Evolutionary conservation across 2,888 invertebrate genomes (phyloP), one percentile per base, ranked within the genome.

Genomic region (Sesia apiformis): DNA sequence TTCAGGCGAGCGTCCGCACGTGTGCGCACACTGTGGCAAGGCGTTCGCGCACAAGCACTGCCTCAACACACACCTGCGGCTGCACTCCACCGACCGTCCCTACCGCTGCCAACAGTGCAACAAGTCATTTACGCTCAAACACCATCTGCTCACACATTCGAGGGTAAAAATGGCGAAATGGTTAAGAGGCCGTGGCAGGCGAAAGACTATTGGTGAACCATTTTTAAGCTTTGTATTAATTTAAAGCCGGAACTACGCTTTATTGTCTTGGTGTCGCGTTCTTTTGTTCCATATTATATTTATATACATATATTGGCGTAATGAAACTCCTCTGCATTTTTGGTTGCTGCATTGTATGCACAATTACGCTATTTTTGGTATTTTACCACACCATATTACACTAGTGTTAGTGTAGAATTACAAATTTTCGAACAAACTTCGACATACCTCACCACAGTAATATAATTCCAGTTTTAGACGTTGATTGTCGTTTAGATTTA

Each of bases 91-190:
- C 58, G 93, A 93, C 63, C 86, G 94, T 65, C 94, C 94, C 49
- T 94, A 92, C 79, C 92, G 93, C 77, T 94, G 94, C 72, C 86
- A 89, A 52, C 93, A 93, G 78, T 94, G 94, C 81, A 93, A 93
- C 81, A 94, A 94, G 73, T 92, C 93, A 62, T 94, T 94, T 72
- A 94, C 94, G 7, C 79, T 94, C 54, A 94, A 94, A 74, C 94
- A 94, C 77, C 94, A 94, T 76, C 81, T 94, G 66, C 86, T 93
- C 55, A 93, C 93, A 56, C 93, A 93, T 72, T 91, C 91, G 51
- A 88, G 93, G 61, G 93, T 91, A 66, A 70, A 46, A 23, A 23
- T 23, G 23, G 23, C 23, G 23, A 23, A 23, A 23, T 23, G 23
- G 23, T 23, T 23, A 23, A 23, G 23, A 23, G 23, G 23, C 23